phyloP scores from a whole-genome alignment of 1,140 invertebrate genomes.

The Micrasema minimum region DNA sequence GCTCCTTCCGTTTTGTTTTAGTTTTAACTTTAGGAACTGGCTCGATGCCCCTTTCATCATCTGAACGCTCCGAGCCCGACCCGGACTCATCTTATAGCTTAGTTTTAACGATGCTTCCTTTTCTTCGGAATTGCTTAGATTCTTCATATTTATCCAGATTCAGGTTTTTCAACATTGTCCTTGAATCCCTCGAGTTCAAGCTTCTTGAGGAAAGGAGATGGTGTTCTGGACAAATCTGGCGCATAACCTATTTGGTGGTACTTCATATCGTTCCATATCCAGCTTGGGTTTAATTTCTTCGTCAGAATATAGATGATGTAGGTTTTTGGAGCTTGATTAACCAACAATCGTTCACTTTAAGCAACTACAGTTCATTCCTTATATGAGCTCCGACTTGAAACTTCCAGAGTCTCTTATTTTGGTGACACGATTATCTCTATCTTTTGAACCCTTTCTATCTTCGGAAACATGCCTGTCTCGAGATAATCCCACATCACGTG shows the following conservation, averaged over 20 bases:
- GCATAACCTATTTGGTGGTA: constrained; percentile 65
- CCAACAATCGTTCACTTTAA: constrained; percentile 52
- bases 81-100: constrained; percentile 62
- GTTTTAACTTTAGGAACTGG: constrained; percentile 64
- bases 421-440: constrained; percentile 46
- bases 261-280: constrained; percentile 53
- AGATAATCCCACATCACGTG: constrained; percentile 50
- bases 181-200: constrained; percentile 73
- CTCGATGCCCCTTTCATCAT: constrained; percentile 60
- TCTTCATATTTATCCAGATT: constrained; percentile 50
- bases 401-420: constrained; percentile 52
- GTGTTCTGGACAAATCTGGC: constrained; percentile 80
- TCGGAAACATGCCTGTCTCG: constrained; percentile 53
- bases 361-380: constrained; percentile 58
- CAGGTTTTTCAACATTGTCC: constrained; percentile 60
- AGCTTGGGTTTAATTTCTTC: constrained; percentile 61
- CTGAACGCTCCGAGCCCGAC: constrained; percentile 63
- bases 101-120: constrained; percentile 36
- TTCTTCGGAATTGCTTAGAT: constrained; percentile 21
- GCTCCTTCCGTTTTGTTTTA: constrained; percentile 64
- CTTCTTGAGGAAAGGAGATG: constrained; percentile 82
- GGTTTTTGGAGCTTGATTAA: constrained; percentile 56
- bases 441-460: constrained; percentile 45
- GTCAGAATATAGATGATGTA: constrained; percentile 56
- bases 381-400: constrained; percentile 65